These are phyloP conservation scores for Orchestes rusci DNA, from an alignment of 2,888 invertebrate species.

Conservation along the genomic window DNA sequence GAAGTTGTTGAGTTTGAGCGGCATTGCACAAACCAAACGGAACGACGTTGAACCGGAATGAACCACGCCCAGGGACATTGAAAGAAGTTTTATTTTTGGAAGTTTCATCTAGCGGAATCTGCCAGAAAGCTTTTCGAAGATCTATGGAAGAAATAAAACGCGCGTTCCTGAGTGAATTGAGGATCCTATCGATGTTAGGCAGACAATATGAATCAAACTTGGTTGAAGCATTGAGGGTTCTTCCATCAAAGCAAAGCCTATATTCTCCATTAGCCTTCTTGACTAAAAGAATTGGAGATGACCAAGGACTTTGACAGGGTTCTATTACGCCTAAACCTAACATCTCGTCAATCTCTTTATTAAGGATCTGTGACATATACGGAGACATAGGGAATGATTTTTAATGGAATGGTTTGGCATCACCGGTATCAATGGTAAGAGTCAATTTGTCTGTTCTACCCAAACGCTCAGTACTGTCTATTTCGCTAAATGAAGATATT, in stretches of 20 bases:
- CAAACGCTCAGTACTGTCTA: too few relatives aligned
- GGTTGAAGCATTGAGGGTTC: constrained; percentile 11
- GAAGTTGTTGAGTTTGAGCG: constrained; percentile 9
- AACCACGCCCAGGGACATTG: constrained; percentile 30
- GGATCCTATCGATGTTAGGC: constrained; percentile 19
- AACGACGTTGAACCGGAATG: constrained; percentile 24
- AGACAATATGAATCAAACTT: constrained; percentile 17
- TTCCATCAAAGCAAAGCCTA: constrained; percentile 18
- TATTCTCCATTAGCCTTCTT: constrained; percentile 17
- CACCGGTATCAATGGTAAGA: too few relatives aligned
- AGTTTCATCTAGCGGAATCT: constrained; percentile 13
- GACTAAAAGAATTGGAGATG: constrained; percentile 17
- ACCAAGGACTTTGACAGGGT: constrained; percentile 11
- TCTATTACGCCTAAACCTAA: constrained; percentile 18
- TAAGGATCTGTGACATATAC: neutral
- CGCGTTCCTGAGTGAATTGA: constrained; percentile 2
- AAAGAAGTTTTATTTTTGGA: constrained; percentile 33
- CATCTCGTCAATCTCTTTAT: constrained; percentile 18
- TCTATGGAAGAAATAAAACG: constrained; percentile 21
- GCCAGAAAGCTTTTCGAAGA: constrained; percentile 17
- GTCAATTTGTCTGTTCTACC: too few relatives aligned
- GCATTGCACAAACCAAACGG: constrained; percentile 14
- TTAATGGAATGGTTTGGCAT: too few relatives aligned
- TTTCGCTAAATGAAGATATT: too few relatives aligned
- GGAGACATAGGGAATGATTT: too few relatives aligned